These are phyloP conservation scores for Pseudanteris insignis DNA, from an alignment of 2,888 invertebrate species.

Conservation along the genomic window DNA sequence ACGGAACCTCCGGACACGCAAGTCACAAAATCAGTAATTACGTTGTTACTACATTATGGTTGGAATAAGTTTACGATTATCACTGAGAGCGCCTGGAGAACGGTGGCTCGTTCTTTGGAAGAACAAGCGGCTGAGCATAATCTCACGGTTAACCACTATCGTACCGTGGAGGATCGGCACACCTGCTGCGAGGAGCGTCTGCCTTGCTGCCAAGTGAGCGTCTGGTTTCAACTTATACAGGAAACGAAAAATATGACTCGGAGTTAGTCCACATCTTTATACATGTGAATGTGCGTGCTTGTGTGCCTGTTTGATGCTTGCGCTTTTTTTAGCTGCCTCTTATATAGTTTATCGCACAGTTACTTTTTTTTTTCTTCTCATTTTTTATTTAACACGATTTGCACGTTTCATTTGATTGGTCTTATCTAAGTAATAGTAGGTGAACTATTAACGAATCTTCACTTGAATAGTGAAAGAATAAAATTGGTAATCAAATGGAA, in stretches of 20 bases:
- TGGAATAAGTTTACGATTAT: conserved; percentile 95
- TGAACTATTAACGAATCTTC: no score
- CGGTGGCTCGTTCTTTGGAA: conserved; percentile 83
- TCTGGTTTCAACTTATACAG: conserved; percentile 85
- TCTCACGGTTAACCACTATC: conserved; percentile 85
- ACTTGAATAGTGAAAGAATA: no score
- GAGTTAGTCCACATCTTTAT: conserved; percentile 69
- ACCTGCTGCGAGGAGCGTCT: conserved; percentile 81
- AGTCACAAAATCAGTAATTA: conserved; percentile 94
- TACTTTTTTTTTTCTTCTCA: no score
- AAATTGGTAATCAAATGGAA: no score
- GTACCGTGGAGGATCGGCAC: conserved; percentile 76
- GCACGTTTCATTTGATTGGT: not conserved
- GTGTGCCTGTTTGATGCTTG: conserved; percentile 36
- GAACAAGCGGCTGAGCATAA: conserved; percentile 79
- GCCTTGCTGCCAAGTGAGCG: conserved; percentile 80
- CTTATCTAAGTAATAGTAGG: no score
- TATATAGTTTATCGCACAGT: no score
- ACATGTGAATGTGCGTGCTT: conserved; percentile 44
- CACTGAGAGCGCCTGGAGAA: conserved; percentile 82
- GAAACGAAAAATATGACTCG: conserved; percentile 87
- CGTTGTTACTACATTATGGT: conserved; percentile 87
- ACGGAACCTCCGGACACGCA: conserved; percentile 95
- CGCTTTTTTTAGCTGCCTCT: conserved; percentile 3
- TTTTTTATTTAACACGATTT: conserved; percentile 7